Evolutionary conservation across 2,113 vertebrate genomes (phyloP).

Genomic region (Lipotes vexillifer): DNA sequence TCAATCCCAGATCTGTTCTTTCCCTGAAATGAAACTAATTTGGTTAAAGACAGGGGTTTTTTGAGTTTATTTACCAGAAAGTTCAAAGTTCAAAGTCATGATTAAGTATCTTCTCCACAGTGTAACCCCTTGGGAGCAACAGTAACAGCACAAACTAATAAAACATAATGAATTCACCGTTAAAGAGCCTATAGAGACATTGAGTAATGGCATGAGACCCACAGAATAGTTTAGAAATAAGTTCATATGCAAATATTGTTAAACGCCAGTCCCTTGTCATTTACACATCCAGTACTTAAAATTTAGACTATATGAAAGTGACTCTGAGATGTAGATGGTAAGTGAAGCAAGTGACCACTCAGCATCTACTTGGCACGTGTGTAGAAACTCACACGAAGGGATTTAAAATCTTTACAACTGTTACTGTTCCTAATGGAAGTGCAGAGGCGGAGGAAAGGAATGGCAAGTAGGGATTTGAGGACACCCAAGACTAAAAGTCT

Average conservation of each 20-base stretch:
- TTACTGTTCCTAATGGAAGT: not conserved
- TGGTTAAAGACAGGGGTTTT: not conserved
- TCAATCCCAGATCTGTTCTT: not conserved
- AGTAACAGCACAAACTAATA: not conserved
- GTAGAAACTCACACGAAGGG: not conserved
- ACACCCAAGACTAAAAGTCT: not conserved
- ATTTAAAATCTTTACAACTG: not conserved
- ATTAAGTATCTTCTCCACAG: constrained; percentile 1
- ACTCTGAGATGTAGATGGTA: not conserved
- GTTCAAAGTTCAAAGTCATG: constrained; percentile 39
- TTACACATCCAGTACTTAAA: not conserved
- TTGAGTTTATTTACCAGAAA: not conserved
- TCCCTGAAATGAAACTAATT: constrained; percentile 42
- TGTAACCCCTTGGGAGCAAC: not conserved
- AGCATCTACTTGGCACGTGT: not conserved
- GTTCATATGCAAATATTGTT: constrained; percentile 20
- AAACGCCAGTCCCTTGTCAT: not conserved
- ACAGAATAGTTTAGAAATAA: not conserved
- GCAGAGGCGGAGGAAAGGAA: not conserved
- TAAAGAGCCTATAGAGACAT: not conserved
- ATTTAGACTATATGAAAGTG: not conserved
- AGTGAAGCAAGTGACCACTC: not conserved
- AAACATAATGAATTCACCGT: not conserved
- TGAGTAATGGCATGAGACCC: not conserved
- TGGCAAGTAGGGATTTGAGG: accelerated